phyloP scores from a whole-genome alignment of 92 coral and sea anemone genomes.

The Plumapathes pennacea region DNA sequence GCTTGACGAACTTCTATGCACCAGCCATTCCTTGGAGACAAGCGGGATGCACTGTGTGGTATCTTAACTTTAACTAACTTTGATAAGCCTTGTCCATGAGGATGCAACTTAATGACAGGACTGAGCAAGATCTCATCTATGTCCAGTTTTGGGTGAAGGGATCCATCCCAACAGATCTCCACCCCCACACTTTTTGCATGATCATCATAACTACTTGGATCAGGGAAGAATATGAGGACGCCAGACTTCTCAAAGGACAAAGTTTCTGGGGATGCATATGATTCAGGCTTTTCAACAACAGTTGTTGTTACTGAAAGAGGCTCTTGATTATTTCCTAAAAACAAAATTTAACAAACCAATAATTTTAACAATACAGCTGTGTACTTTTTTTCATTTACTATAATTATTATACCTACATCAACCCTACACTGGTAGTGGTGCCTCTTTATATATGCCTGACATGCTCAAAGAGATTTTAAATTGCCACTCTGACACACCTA shows the following conservation, averaged over 20 bases:
- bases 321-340: too few species aligned
- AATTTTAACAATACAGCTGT: too few species aligned
- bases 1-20: too few species aligned
- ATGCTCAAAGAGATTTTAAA: too few species aligned
- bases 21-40: conserved; percentile 28
- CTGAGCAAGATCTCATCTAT: conserved; percentile 58
- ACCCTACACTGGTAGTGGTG: too few species aligned
- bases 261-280: conserved; percentile 21
- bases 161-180: conserved; percentile 34
- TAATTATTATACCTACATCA: too few species aligned
- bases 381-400: too few species aligned
- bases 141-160: conserved; percentile 9
- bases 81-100: conserved; percentile 3
- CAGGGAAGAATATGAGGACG: conserved; percentile 23
- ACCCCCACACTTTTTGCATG: conserved; percentile 20
- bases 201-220: conserved; percentile 7
- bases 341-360: too few species aligned
- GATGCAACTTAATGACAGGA: conserved; percentile 59
- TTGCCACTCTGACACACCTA: too few species aligned
- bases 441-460: too few species aligned
- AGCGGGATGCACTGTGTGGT: conserved; percentile 62
- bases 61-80: conserved; percentile 16
- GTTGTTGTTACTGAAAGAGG: too few species aligned
- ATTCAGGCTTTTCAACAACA: conserved; percentile 38
- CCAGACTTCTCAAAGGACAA: conserved; percentile 39